Base-by-base conservation (phyloP, 2,797 vertebrate genomes). In the Danio tinwini region DNA sequence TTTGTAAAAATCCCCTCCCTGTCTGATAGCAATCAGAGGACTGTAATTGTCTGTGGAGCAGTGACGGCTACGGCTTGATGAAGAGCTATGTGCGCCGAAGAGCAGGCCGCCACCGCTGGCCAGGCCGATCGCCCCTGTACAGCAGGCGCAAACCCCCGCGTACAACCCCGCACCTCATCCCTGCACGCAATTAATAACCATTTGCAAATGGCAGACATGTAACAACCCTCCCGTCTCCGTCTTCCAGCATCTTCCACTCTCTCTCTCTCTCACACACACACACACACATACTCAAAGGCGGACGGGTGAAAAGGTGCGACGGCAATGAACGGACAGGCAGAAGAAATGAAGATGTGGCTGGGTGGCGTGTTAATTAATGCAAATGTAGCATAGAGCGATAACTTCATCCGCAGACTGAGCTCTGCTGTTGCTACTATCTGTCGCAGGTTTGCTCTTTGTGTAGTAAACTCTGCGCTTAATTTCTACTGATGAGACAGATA, bases 1-100 rank as follows among this genome's bases (percentile, higher is more conserved):
- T 98, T 98, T 99, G 96, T 97, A 97, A 95, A 96, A 94, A 95
- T 95, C 94, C 95, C 94, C 94, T 95, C 94, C 94, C 94, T 95
- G 96, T 95, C 94, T 95, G 95, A 96, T 96, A 96, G 96, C 95
- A 97, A 98, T 98, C 95, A 97, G 95, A 95, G 95, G 93, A 94
- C 96, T 95, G 97, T 98, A 98, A 98, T 98, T 96, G 95, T 93
- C 96, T 96, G 94, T 94, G 94, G 94, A 93, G 95, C 92, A 94
- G 93, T 94, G 94, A 94, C 94, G 93, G 94, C 94, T 93, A 90
- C 88, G 91, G 94, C 94, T 96, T 98, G 97, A 99, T 99, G 97
- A 98, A 98, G 96, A 99, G 95, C 96, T 97, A 98, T 98, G 95
- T 95, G 88, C 81, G 85, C 85, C 88, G 91, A 91, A 92, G 93